Evolutionary conservation across 2,888 invertebrate species (phyloP).

Genomic region (Nezara viridula): DNA sequence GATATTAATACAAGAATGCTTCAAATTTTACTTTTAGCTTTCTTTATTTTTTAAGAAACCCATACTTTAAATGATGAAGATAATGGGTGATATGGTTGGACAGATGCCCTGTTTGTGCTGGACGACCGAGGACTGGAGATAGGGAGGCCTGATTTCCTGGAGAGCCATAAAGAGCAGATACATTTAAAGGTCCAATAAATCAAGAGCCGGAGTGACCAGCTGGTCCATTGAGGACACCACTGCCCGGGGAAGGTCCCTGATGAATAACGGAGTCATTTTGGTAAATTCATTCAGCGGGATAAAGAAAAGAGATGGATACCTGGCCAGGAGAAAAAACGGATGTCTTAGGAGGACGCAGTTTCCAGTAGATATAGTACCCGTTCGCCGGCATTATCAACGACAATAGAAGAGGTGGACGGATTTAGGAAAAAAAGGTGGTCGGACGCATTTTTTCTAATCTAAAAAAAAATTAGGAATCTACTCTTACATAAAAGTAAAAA

Average conservation of each 20-base stretch:
- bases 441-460: neutral
- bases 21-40: too few species aligned
- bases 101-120: neutral
- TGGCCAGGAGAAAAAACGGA: neutral
- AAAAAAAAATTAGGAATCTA: neutral
- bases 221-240: slow-evolving; percentile 25
- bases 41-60: neutral
- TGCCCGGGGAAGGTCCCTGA: neutral
- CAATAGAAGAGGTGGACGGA: neutral
- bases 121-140: neutral
- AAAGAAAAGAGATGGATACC: neutral
- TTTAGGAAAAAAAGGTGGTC: neutral
- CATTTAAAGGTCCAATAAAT: slow-evolving; percentile 21
- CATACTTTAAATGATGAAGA: too few species aligned
- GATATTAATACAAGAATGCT: too few species aligned
- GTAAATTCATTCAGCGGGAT: slow-evolving; percentile 32
- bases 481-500: neutral
- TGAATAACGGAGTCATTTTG: slow-evolving; percentile 46
- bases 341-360: slow-evolving; percentile 8
- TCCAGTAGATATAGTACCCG: slow-evolving; percentile 29
- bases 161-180: neutral
- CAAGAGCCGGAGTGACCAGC: slow-evolving; percentile 29
- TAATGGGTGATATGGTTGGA: neutral
- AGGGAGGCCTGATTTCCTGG: slow-evolving; percentile 40
- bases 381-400: neutral